These are phyloP conservation scores for Enteromius paludinosus DNA, from an alignment of 2,797 vertebrate species.

Conservation along the genomic window DNA sequence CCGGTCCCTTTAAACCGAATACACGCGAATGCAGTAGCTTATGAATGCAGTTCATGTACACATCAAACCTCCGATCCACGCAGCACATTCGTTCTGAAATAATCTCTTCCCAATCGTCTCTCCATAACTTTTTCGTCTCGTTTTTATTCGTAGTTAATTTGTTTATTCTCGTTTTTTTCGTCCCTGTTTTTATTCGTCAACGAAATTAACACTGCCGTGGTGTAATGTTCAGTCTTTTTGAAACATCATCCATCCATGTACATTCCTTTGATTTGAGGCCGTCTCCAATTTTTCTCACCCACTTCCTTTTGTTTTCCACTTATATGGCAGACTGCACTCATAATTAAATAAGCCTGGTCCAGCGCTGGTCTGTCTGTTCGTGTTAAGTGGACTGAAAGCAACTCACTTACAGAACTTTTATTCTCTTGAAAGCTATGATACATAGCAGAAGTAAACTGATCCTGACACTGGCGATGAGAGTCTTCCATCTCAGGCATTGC, in stretches of 20 bases:
- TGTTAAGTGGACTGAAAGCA: constrained; percentile 34
- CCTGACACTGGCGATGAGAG: constrained; percentile 20
- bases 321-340: constrained; percentile 21
- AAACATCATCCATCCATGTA: constrained; percentile 5
- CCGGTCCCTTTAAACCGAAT: no score
- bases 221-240: not conserved
- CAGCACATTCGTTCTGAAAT: no score
- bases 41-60: no score
- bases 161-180: no score
- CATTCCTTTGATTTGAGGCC: constrained; percentile 12
- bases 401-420: constrained; percentile 28
- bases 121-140: no score
- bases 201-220: no score
- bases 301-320: constrained; percentile 32
- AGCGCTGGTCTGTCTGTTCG: not conserved
- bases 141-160: no score
- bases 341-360: constrained; percentile 35
- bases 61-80: no score
- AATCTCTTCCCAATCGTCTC: no score
- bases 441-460: constrained; percentile 39
- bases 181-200: no score
- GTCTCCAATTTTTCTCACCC: constrained; percentile 19
- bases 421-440: constrained; percentile 23
- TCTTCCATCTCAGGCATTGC: not conserved
- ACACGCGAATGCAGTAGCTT: no score